Evolutionary conservation across 1,140 invertebrate species (phyloP).

Genomic region (Leptinotarsa undecemlineata): DNA sequence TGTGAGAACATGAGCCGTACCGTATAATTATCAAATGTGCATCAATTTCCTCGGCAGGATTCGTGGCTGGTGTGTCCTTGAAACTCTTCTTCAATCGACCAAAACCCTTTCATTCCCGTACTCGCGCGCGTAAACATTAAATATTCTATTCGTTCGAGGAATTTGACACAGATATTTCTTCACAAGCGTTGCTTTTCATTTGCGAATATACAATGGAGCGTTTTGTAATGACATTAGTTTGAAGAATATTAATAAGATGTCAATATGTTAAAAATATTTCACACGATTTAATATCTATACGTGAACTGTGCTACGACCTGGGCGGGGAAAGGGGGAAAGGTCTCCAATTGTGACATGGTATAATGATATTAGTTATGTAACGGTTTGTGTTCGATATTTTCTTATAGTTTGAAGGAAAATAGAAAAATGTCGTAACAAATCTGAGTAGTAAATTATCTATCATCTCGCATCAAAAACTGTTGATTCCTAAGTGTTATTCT

Average conservation of each 20-base stretch:
- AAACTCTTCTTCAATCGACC: conserved; percentile 20
- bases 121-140: background rate
- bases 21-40: conserved; percentile 22
- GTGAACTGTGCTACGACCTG: conserved; percentile 1
- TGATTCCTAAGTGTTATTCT: too few relatives aligned
- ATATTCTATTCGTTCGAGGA: background rate
- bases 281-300: conserved; percentile 8
- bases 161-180: conserved; percentile 8
- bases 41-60: conserved; percentile 4
- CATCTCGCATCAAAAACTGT: too few relatives aligned
- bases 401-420: too few relatives aligned
- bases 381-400: background rate
- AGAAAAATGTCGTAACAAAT: too few relatives aligned
- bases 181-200: conserved; percentile 2
- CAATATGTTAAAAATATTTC: conserved; percentile 8
- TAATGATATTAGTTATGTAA: background rate
- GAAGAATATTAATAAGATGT: conserved; percentile 8
- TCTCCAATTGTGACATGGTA: background rate
- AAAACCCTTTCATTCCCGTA: conserved; percentile 13
- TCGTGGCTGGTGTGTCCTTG: conserved; percentile 16
- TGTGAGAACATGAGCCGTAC: conserved; percentile 15
- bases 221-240: conserved; percentile 4
- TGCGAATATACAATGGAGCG: background rate
- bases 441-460: too few relatives aligned
- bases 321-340: background rate